A percentile compares a stretch with the other conserved stretches of the same genome.
Conservation (phyloP, 2,113 vertebrate species). For the Sialia sialis region DNA sequence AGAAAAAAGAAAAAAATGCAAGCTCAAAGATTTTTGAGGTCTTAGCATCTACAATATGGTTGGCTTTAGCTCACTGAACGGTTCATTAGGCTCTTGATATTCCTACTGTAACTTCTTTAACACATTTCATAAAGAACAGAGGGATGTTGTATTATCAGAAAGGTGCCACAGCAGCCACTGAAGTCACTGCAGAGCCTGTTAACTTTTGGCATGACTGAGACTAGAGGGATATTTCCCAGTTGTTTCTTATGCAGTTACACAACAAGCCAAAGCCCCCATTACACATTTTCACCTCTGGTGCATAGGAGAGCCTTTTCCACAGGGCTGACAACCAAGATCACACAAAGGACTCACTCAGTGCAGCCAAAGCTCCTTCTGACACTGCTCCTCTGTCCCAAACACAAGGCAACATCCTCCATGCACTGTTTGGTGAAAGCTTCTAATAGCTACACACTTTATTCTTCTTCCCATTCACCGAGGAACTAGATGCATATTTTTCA, state of each 20-base stretch:
- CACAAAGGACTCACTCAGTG: background rate
- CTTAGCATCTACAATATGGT: background rate
- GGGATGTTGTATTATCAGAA: background rate
- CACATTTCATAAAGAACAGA: background rate
- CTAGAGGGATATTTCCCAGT: background rate
- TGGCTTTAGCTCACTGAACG: background rate
- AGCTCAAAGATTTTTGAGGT: background rate
- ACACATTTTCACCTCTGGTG: background rate
- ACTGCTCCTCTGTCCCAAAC: background rate
- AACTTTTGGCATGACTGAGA: background rate
- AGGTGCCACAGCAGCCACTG: rapidly evolving
- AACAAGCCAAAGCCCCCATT: background rate
- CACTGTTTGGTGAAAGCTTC: background rate
- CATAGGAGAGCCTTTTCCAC: background rate
- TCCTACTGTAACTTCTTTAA: background rate
- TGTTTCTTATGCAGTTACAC: background rate
- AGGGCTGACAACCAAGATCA: background rate
- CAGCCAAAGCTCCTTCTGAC: background rate
- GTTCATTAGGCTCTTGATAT: background rate
- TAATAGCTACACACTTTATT: background rate
- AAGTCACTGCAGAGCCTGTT: background rate
- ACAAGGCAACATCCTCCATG: background rate
- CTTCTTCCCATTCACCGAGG: background rate
- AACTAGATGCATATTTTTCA: background rate
- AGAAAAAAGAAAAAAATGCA: background rate